phyloP scores from a whole-genome alignment of 1,140 invertebrate genomes.

The Himalopsyche phryganea region DNA sequence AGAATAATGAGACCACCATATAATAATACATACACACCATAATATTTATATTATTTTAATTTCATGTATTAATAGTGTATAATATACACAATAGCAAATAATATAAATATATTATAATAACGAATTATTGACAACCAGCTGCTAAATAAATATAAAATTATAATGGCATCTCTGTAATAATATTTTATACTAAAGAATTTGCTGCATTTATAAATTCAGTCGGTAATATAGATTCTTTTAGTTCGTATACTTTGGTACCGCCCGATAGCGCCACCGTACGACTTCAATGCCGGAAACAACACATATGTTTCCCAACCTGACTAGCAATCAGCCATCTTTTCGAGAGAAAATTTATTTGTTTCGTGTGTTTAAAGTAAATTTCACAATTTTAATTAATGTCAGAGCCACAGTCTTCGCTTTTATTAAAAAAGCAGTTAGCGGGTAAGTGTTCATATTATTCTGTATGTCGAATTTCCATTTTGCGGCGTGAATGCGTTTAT shows the following conservation, averaged over 20 bases:
- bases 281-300: constrained; percentile 20
- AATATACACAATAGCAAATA: too few relatives aligned
- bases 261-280: background rate
- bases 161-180: too few relatives aligned
- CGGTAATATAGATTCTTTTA: background rate
- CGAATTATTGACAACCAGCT: too few relatives aligned
- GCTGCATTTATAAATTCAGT: background rate
- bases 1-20: too few relatives aligned
- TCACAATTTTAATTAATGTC: constrained; percentile 80
- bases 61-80: too few relatives aligned
- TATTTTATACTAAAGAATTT: too few relatives aligned
- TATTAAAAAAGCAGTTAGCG: constrained; percentile 93
- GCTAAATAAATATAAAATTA: too few relatives aligned
- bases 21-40: too few relatives aligned
- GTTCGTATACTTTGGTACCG: background rate
- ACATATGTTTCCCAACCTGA: constrained; percentile 50
- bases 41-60: too few relatives aligned
- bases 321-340: constrained; percentile 59
- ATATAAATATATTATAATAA: too few relatives aligned
- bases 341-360: constrained; percentile 56
- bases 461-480: too few relatives aligned
- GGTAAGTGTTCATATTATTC: constrained; percentile 56
- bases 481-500: too few relatives aligned
- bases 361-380: constrained; percentile 60
- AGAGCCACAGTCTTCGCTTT: constrained; percentile 90